Conservation (phyloP, 2,113 vertebrate genomes). For the Oxyruncus cristatus region DNA sequence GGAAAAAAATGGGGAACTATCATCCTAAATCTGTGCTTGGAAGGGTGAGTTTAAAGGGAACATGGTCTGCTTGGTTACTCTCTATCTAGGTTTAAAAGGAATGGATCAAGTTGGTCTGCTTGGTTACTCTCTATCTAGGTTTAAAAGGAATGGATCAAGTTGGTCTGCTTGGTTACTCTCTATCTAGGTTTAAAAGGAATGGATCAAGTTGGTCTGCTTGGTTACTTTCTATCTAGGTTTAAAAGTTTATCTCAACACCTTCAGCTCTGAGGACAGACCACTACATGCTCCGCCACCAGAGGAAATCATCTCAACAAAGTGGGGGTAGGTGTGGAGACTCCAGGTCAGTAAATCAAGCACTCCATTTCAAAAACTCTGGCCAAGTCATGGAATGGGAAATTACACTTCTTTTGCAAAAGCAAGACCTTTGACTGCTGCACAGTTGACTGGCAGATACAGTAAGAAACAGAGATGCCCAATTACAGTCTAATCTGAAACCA, state of each 20-base stretch:
- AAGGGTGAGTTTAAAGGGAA: neutral
- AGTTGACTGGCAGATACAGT: neutral
- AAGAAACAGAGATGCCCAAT: neutral
- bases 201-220: neutral
- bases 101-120: neutral
- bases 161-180: too few relatives aligned
- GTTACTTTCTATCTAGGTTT: neutral
- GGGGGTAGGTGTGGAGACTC: neutral
- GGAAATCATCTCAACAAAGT: neutral
- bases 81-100: neutral
- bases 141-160: neutral
- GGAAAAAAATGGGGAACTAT: neutral
- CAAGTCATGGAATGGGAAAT: neutral
- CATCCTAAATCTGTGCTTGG: neutral
- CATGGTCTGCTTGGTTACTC: neutral
- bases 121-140: neutral
- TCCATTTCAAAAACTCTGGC: neutral
- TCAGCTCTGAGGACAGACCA: neutral
- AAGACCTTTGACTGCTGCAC: neutral
- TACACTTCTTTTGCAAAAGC: neutral
- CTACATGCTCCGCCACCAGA: accelerated
- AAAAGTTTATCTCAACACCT: neutral
- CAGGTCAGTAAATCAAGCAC: neutral
- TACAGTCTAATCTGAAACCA: neutral
- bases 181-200: neutral